These are phyloP conservation scores for Takifugu flavidus DNA, from an alignment of 2,113 vertebrate species.

Conservation along the genomic window DNA sequence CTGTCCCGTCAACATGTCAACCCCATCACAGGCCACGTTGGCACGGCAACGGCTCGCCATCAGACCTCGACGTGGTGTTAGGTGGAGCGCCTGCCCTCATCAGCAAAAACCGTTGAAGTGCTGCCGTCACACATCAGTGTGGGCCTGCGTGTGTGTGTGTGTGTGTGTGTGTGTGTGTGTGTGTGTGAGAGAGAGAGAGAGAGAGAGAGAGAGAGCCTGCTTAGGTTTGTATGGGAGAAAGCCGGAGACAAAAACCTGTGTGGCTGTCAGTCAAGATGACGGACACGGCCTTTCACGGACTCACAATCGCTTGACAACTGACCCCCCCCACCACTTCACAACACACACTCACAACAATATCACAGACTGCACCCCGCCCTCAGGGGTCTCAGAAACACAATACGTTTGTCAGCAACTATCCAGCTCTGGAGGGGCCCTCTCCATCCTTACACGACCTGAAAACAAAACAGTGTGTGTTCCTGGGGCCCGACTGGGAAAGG, in stretches of 20 bases:
- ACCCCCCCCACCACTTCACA: conserved; percentile 33
- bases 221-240: conserved; percentile 11
- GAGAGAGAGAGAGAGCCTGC: neutral
- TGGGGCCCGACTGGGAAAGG: conserved; percentile 34
- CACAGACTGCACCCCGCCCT: conserved; percentile 35
- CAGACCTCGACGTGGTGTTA: conserved; percentile 28
- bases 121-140: conserved; percentile 46
- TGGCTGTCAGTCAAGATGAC: conserved; percentile 66
- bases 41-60: conserved; percentile 26
- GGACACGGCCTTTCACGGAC: conserved; percentile 71
- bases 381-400: conserved; percentile 58
- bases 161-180: conserved; percentile 15
- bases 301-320: conserved; percentile 70
- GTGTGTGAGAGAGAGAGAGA: neutral
- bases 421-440: conserved; percentile 55
- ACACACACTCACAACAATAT: conserved; percentile 37
- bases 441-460: conserved; percentile 41
- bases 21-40: conserved; percentile 42
- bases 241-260: conserved; percentile 28
- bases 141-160: conserved; percentile 24
- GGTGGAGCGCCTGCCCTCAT: neutral
- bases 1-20: conserved; percentile 72
- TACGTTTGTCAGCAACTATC: conserved; percentile 58
- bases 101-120: conserved; percentile 3
- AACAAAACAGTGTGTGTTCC: conserved; percentile 50